These are phyloP conservation scores for Oceanodroma leucorhoa DNA, from an alignment of 2,797 vertebrate genomes.

Conservation along the genomic window DNA sequence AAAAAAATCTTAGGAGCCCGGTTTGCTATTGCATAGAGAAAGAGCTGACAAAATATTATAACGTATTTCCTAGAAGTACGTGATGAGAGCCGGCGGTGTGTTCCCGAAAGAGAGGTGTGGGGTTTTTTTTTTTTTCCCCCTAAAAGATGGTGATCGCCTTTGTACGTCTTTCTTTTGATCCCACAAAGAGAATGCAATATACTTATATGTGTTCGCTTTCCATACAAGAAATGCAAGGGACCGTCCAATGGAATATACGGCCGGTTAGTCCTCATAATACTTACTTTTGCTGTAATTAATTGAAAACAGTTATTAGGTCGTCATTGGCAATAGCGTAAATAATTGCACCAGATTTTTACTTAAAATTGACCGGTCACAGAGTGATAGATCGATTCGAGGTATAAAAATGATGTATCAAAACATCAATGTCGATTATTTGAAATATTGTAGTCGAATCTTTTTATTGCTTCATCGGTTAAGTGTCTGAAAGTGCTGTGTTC, in stretches of 20 bases:
- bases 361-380: constrained; percentile 77
- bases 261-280: constrained; percentile 33
- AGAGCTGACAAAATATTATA: constrained; percentile 30
- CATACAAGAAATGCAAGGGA: neutral
- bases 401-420: constrained; percentile 82
- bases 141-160: neutral
- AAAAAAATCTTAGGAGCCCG: neutral
- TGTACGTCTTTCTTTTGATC: constrained; percentile 27
- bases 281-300: constrained; percentile 71
- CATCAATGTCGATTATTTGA: constrained; percentile 83
- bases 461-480: constrained; percentile 82
- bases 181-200: constrained; percentile 34
- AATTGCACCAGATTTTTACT: constrained; percentile 77
- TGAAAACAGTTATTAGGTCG: constrained; percentile 76
- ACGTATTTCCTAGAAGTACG: neutral
- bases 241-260: neutral
- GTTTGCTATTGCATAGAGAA: neutral
- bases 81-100: neutral
- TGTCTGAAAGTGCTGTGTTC: constrained; percentile 80
- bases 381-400: constrained; percentile 76
- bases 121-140: neutral
- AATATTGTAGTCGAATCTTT: constrained; percentile 81
- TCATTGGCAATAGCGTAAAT: constrained; percentile 77
- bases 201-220: constrained; percentile 3
- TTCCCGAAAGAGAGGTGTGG: neutral